Conservation (phyloP, 2,113 vertebrate species). For the Onychorhynchus coronatus region DNA sequence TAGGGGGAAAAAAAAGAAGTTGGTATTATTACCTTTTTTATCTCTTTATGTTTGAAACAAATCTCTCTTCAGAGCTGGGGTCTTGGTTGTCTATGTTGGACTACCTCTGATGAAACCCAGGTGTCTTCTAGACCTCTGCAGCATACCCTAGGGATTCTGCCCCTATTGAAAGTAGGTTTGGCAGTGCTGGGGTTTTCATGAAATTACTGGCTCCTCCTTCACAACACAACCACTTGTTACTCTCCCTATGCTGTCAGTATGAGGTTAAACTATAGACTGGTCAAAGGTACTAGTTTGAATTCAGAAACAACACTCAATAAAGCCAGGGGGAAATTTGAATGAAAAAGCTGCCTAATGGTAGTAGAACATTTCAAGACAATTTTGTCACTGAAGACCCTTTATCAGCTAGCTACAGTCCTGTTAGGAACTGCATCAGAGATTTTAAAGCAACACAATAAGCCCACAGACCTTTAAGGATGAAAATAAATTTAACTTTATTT, state of each 20-base stretch:
- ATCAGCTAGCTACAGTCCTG: not conserved
- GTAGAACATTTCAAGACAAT: not conserved
- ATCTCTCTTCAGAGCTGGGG: not conserved
- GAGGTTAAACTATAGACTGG: not conserved
- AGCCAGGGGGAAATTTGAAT: not conserved
- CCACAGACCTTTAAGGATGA: not conserved
- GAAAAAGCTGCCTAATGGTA: not conserved
- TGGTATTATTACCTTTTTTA: not conserved
- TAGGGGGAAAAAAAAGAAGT: not conserved
- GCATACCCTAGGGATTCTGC: not conserved
- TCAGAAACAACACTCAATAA: not conserved
- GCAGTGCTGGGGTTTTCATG: not conserved
- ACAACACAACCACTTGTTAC: not conserved
- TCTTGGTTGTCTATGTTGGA: not conserved
- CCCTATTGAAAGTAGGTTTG: not conserved
- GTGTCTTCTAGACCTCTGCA: not conserved
- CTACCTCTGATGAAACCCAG: not conserved
- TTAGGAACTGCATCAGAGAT: not conserved
- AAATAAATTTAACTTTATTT: not conserved
- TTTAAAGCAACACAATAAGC: not conserved
- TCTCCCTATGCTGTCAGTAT: not conserved
- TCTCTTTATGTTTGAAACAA: not conserved
- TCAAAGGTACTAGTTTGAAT: not conserved
- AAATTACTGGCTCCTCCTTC: not conserved
- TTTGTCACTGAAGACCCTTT: not conserved